Conservation (phyloP, 2,113 vertebrate genomes). For the Tetrax tetrax region DNA sequence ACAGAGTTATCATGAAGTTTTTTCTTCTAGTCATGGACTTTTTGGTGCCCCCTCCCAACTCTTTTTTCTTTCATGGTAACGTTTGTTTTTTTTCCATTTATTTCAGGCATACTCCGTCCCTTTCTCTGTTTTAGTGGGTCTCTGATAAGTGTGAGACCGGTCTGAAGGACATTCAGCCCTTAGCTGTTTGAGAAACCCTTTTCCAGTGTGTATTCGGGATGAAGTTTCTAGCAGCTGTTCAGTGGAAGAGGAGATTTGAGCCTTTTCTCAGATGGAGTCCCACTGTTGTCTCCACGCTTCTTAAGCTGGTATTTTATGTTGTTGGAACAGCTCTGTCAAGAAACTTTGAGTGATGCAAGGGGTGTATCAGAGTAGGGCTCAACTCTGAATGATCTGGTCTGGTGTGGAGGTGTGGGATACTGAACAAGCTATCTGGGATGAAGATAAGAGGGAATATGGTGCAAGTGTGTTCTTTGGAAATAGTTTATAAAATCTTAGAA, state of each 20-base stretch:
- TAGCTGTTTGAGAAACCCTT: not conserved
- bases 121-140: not conserved
- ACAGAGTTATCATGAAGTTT: not conserved
- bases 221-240: not conserved
- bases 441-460: not conserved
- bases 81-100: not conserved
- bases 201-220: not conserved
- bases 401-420: not conserved
- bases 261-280: not conserved
- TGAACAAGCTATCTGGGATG: not conserved
- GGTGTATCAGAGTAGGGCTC: not conserved
- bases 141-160: not conserved
- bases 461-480: not conserved
- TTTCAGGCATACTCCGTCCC: not conserved
- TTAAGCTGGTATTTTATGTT: not conserved
- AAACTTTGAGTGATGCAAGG: accelerated
- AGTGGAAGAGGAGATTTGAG: not conserved
- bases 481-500: not conserved
- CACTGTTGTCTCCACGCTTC: not conserved
- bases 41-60: not conserved
- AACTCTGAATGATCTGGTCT: not conserved
- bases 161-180: not conserved
- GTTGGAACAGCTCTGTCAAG: not conserved
- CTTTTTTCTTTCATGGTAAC: not conserved
- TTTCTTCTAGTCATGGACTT: not conserved